Conservation (phyloP, 2,113 vertebrate species). For the Podilymbus podiceps region DNA sequence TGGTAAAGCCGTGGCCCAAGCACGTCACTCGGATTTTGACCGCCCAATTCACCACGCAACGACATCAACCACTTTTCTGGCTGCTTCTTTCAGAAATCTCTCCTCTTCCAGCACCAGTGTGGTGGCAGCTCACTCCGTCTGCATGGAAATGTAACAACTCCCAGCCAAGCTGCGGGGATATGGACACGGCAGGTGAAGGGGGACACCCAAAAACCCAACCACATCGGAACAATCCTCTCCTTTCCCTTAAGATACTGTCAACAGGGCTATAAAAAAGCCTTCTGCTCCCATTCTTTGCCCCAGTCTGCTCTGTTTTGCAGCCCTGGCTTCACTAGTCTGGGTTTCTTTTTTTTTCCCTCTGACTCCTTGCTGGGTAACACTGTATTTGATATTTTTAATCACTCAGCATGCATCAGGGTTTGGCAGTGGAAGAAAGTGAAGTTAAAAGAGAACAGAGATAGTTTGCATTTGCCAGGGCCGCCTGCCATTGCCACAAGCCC, state of each 20-base stretch:
- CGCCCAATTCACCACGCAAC: accelerated
- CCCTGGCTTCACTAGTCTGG: not conserved
- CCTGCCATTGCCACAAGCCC: slow-evolving; percentile 30
- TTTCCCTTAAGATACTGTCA: not conserved
- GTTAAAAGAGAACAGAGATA: slow-evolving; percentile 58
- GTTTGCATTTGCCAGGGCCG: slow-evolving; percentile 31
- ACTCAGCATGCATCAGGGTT: slow-evolving; percentile 30
- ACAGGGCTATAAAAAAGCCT: accelerated
- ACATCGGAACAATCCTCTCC: accelerated
- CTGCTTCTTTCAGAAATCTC: not conserved
- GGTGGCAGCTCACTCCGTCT: not conserved
- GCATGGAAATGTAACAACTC: not conserved
- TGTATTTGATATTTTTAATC: slow-evolving; percentile 64
- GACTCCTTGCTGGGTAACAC: not conserved
- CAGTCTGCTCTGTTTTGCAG: not conserved
- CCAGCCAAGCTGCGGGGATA: not conserved
- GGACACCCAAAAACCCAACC: not conserved
- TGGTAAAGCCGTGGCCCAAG: accelerated
- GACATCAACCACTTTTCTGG: accelerated
- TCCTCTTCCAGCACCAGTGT: not conserved
- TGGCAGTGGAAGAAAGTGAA: slow-evolving; percentile 74
- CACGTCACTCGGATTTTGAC: accelerated
- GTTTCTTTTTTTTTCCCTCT: not conserved
- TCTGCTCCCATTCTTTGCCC: not conserved
- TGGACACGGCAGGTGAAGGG: not conserved